Base-by-base conservation (phyloP, 1,140 invertebrate species). In the Dendrolimus punctatus region DNA sequence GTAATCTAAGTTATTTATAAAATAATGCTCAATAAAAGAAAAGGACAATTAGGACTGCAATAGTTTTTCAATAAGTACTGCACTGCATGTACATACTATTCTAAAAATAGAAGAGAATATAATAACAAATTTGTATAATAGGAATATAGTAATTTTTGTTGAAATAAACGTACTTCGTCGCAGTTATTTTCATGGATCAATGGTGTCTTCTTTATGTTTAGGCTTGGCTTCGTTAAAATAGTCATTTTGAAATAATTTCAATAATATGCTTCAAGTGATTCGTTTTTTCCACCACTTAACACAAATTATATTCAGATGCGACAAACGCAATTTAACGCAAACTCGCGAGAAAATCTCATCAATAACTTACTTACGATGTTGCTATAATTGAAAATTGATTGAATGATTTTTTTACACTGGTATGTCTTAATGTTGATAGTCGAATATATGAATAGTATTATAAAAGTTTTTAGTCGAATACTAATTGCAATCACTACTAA, bases 161-260 rank as follows among this genome's bases (percentile, higher is more conserved):
- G 48, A 53, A 51, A 48, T 52, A 58, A 71, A 71, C 67, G 43
- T 49, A 77, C 74, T 55, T 73, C 70, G 45, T 64, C 68, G 39
- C 53, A 51, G 46, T 52, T 53, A 9, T 47, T 56, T 47, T 62
- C 64, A 7, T 64, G 60, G 6, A 64, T 51, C 40, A 68, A 38
- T 10, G 67, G 58, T 5, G 56, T 37, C 49, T 75, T 78, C 49
- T 73, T 67, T 3, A 61, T 54, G 8, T 65, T 57, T 8, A 58
- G 45, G 38, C 57, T 68, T 6, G 64, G 67, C 51, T 74, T 77
- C 36, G 71, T 68, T 56, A 76, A 58, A 44, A 78, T 55, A 39
- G 73, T 78, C 77, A 80, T 80, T 38, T 38, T 64, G 23, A 36
- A 40, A 23, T 23, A 23, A 23, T 23, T 23, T 23, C 23, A 23